A percentile compares a stretch with the other conserved stretches of the same genome.
phyloP scores from a whole-genome alignment of 2,888 invertebrate genomes.

The Melieria crassipennis region DNA sequence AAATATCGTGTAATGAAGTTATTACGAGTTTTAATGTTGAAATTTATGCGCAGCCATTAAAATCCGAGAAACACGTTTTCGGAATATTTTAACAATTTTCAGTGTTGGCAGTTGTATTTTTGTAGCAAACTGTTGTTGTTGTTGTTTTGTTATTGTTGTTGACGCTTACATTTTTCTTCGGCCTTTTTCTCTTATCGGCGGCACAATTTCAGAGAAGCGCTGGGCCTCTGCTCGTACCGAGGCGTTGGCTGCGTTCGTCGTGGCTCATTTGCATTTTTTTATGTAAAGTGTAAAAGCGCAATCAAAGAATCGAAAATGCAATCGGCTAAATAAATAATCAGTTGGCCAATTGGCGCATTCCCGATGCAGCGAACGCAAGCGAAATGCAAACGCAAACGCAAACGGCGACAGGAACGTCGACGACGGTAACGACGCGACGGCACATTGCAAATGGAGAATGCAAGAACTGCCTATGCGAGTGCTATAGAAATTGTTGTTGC shows the following conservation, averaged over 20 bases:
- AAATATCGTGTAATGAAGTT: conserved; percentile 58
- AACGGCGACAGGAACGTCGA: background rate
- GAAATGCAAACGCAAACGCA: too few species aligned
- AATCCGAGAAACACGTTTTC: conserved; percentile 53
- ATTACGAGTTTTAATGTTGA: conserved; percentile 58
- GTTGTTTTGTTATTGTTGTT: conserved; percentile 17
- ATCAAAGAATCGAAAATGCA: conserved; percentile 6
- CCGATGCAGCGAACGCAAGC: too few species aligned
- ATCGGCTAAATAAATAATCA: conserved; percentile 19
- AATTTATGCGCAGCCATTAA: conserved; percentile 59
- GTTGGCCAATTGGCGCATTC: too few species aligned
- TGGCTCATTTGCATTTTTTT: conserved; percentile 8
- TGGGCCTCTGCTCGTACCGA: background rate
- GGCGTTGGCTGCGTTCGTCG: background rate
- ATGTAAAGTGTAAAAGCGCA: background rate
- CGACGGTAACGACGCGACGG: background rate
- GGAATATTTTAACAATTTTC: conserved; percentile 52
- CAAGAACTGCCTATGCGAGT: background rate
- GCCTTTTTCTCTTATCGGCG: background rate
- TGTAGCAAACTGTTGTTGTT: background rate
- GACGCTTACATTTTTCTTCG: background rate
- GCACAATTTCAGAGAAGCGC: background rate
- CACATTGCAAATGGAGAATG: background rate
- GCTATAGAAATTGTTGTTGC: background rate
- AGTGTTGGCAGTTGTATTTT: background rate